These are phyloP conservation scores for Propithecus deckenii DNA, from an alignment of 2,797 vertebrate species.

Conservation along the genomic window DNA sequence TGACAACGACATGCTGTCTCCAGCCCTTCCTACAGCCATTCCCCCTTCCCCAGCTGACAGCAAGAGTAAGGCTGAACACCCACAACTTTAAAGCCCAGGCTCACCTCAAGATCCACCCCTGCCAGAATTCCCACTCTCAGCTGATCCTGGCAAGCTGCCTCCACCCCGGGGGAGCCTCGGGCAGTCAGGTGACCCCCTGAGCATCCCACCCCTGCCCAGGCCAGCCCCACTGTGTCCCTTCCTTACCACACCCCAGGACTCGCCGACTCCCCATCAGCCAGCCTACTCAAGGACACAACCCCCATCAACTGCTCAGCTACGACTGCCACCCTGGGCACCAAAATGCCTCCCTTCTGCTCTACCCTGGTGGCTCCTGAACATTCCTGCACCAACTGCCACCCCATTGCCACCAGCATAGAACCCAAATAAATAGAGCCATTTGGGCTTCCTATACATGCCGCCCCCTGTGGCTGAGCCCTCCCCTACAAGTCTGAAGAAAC, in stretches of 20 bases:
- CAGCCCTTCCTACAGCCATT: slow-evolving; percentile 41
- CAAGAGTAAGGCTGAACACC: slow-evolving; percentile 45
- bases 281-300: slow-evolving; percentile 66
- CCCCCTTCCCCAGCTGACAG: slow-evolving; percentile 14
- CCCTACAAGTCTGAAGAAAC: not conserved
- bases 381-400: slow-evolving; percentile 41
- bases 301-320: slow-evolving; percentile 1
- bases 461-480: not conserved
- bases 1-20: slow-evolving; percentile 60
- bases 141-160: slow-evolving; percentile 59
- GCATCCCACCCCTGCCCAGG: slow-evolving; percentile 55
- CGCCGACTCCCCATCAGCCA: slow-evolving; percentile 36
- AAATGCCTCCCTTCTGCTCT: slow-evolving; percentile 49
- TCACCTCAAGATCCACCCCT: slow-evolving; percentile 66
- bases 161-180: slow-evolving; percentile 43
- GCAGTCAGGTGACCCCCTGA: slow-evolving; percentile 60
- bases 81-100: slow-evolving; percentile 59
- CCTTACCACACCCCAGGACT: slow-evolving; percentile 67
- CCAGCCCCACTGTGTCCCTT: not conserved
- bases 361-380: slow-evolving; percentile 10
- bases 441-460: not conserved
- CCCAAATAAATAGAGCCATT: not conserved
- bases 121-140: slow-evolving; percentile 62
- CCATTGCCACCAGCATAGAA: slow-evolving; percentile 16
- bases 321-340: slow-evolving; percentile 17